Percentiles rank a stretch among this genome's conserved stretches.
These are phyloP conservation scores for Propithecus deckenii DNA, from an alignment of 2,797 vertebrate species.

Conservation along the genomic window DNA sequence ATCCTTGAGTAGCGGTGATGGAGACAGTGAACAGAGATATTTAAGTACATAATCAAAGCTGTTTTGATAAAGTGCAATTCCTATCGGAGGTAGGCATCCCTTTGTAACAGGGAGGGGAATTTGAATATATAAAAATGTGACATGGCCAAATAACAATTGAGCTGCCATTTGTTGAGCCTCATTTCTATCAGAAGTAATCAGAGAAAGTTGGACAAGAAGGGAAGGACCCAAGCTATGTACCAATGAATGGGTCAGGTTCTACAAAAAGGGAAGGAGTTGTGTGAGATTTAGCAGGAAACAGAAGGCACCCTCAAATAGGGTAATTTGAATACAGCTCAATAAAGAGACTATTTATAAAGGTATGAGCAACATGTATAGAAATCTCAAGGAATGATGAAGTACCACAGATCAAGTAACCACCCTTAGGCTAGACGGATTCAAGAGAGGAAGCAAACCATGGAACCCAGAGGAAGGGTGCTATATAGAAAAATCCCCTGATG, in stretches of 20 bases:
- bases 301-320: background rate
- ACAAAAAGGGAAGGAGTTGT: background rate
- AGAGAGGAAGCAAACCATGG: background rate
- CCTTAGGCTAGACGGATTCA: background rate
- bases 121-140: background rate
- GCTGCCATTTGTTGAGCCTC: background rate
- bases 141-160: background rate
- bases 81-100: background rate
- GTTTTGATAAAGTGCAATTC: background rate
- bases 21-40: background rate
- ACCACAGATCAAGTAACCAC: background rate
- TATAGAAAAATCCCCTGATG: background rate
- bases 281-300: background rate
- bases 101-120: background rate
- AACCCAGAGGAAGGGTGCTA: background rate
- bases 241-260: background rate
- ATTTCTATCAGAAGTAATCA: slow-evolving; percentile 14
- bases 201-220: background rate
- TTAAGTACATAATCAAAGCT: background rate
- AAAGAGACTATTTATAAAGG: background rate
- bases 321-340: background rate
- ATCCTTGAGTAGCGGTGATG: background rate
- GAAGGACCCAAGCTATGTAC: background rate
- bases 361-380: background rate
- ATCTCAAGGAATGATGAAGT: background rate